phyloP scores from a whole-genome alignment of 2,113 vertebrate species.

The Pseudorectes ferrugineus region DNA sequence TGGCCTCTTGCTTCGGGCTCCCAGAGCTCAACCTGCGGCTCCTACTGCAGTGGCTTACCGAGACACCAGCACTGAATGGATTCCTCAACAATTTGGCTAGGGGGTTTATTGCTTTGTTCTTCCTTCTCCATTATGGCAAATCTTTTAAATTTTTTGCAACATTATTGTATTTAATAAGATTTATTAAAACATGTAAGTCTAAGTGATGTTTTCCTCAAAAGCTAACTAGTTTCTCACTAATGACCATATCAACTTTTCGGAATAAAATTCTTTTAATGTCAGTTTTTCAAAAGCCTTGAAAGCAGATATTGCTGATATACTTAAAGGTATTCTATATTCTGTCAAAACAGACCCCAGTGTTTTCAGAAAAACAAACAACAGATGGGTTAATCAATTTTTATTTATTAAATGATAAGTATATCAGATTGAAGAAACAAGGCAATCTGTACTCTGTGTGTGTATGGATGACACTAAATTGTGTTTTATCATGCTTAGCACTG shows the following conservation, averaged over 20 bases:
- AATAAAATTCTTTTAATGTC: not conserved
- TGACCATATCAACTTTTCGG: not conserved
- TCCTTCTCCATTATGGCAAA: not conserved
- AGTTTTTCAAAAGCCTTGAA: not conserved
- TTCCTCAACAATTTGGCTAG: not conserved
- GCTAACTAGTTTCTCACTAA: not conserved
- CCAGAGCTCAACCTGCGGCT: rapidly evolving
- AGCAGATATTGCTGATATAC: not conserved
- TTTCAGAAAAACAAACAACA: not conserved
- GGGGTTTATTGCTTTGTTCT: not conserved
- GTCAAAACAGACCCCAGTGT: not conserved
- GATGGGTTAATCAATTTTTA: not conserved
- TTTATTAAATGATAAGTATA: not conserved
- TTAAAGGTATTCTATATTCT: not conserved
- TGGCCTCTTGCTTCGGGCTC: rapidly evolving
- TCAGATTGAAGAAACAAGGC: not conserved
- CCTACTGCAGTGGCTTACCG: rapidly evolving
- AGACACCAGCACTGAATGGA: not conserved
- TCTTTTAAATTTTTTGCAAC: not conserved
- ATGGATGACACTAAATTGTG: not conserved
- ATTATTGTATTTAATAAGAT: not conserved
- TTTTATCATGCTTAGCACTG: not conserved
- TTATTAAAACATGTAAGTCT: not conserved
- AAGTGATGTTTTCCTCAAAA: not conserved
- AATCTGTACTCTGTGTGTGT: not conserved